Percentiles rank a stretch among this genome's conserved stretches.
phyloP scores from a whole-genome alignment of 2,888 invertebrate genomes.

The Chesias legatella region DNA sequence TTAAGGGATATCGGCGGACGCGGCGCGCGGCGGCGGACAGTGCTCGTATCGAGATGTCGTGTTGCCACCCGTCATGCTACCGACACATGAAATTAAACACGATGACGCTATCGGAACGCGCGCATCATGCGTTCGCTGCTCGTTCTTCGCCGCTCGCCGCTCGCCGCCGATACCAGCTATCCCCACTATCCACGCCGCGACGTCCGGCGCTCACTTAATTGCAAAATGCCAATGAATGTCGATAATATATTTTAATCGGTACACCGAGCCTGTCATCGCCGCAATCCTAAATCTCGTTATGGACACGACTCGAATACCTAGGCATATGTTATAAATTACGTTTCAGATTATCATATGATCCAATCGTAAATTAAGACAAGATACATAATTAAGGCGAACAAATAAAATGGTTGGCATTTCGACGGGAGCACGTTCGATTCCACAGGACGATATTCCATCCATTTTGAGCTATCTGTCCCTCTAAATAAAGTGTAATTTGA shows the following conservation, averaged over 20 bases:
- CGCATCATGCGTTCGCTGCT: constrained; percentile 50
- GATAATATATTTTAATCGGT: constrained; percentile 72
- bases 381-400: constrained; percentile 81
- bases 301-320: constrained; percentile 75
- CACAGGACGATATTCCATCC: constrained; percentile 56
- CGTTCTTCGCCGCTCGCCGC: constrained; percentile 40
- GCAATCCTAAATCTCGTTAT: constrained; percentile 78
- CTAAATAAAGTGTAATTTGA: constrained; percentile 78
- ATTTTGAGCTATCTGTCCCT: constrained; percentile 75
- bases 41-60: constrained; percentile 74
- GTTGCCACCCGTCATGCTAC: constrained; percentile 71
- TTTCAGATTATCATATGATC: constrained; percentile 80
- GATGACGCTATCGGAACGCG: constrained; percentile 74
- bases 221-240: constrained; percentile 72
- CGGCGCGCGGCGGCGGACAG: constrained; percentile 63
- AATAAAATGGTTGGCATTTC: constrained; percentile 81
- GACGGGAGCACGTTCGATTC: constrained; percentile 79
- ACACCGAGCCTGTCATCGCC: constrained; percentile 57
- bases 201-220: constrained; percentile 65
- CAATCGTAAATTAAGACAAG: constrained; percentile 82
- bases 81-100: constrained; percentile 76
- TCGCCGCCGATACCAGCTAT: constrained; percentile 15
- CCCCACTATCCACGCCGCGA: constrained; percentile 41
- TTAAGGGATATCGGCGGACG: constrained; percentile 74
- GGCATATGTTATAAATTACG: constrained; percentile 77